Evolutionary conservation across 2,797 vertebrate genomes (phyloP), one percentile per base, ranked within the genome.

Genomic region (Spinus olivaceus): DNA sequence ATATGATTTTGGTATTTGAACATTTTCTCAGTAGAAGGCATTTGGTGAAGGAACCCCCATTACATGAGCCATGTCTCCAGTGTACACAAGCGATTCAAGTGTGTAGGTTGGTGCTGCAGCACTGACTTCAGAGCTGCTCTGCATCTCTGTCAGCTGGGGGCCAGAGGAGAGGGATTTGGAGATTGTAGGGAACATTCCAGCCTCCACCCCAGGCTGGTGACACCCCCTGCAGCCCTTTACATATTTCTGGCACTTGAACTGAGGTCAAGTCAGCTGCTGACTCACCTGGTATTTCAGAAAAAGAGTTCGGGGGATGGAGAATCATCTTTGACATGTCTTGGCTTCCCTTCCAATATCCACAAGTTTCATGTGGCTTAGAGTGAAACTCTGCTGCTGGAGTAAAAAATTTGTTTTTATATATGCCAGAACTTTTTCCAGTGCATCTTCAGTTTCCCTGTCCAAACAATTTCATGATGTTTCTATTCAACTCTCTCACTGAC

Each of bases 361-460:
- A 86, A 59, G 51, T 30, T 56, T 88, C 70, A 59, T 0, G 1
- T 56, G 57, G 76, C 69, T 94, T 83, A 81, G 27, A 78, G 50
- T 60, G 24, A 54, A 90, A 41, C 15, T 90, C 30, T 82, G 28
- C 42, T 94, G 56, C 61, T 89, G 53, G 50, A 95, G 54, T 65
- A 69, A 78, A 92, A 91, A 7, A 82, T 59, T 82, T 83, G 42
- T 2, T 82, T 96, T 92, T 79, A 60, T 87, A 67, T 67, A 69
- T 77, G 65, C 88, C 63, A 79, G 80, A 82, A 44, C 30, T 92
- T 95, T 94, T 92, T 89, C 76, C 91, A 90, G 72, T 76, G 65
- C 51, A 87, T 93, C 90, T 90, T 94, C 70, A 65, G 50, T 71
- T 94, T 81, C 66, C 28, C 67, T 93, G 61, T 91, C 67, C 92